These are phyloP conservation scores for Drosophila mulleri DNA, from an alignment of 2,888 invertebrate genomes.

Conservation along the genomic window DNA sequence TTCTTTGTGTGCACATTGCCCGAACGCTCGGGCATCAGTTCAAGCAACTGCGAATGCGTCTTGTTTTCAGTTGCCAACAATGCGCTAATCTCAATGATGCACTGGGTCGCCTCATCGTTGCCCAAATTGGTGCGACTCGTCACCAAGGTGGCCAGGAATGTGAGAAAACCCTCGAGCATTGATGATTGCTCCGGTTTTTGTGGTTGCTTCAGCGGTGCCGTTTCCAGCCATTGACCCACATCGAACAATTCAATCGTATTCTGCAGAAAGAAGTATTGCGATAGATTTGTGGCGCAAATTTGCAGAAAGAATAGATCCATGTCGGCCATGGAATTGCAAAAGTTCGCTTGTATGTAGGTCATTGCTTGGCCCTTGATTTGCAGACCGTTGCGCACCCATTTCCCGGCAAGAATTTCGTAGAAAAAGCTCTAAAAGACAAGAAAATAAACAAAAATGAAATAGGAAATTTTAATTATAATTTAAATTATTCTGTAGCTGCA, in stretches of 20 bases:
- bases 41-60: conserved; percentile 97
- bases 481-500: background rate
- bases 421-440: conserved; percentile 92
- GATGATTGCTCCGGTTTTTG: conserved; percentile 94
- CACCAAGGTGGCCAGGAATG: conserved; percentile 95
- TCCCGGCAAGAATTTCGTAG: conserved; percentile 96
- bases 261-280: conserved; percentile 93
- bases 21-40: conserved; percentile 97
- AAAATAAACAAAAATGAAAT: background rate
- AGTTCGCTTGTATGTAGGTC: conserved; percentile 99
- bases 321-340: conserved; percentile 99
- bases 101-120: conserved; percentile 88
- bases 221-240: conserved; percentile 93
- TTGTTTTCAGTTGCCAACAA: conserved; percentile 96
- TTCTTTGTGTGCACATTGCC: conserved; percentile 96
- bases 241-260: conserved; percentile 97
- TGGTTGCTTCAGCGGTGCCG: conserved; percentile 89
- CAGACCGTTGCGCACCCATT: conserved; percentile 98
- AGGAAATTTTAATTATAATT: background rate
- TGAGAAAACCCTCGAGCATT: conserved; percentile 97
- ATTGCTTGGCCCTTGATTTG: conserved; percentile 99
- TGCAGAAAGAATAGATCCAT: conserved; percentile 98
- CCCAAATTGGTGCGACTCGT: conserved; percentile 93
- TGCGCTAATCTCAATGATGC: conserved; percentile 96
- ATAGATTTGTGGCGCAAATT: conserved; percentile 95